Conservation (phyloP, 2,797 vertebrate genomes). For the Astyanax mexicanus region DNA sequence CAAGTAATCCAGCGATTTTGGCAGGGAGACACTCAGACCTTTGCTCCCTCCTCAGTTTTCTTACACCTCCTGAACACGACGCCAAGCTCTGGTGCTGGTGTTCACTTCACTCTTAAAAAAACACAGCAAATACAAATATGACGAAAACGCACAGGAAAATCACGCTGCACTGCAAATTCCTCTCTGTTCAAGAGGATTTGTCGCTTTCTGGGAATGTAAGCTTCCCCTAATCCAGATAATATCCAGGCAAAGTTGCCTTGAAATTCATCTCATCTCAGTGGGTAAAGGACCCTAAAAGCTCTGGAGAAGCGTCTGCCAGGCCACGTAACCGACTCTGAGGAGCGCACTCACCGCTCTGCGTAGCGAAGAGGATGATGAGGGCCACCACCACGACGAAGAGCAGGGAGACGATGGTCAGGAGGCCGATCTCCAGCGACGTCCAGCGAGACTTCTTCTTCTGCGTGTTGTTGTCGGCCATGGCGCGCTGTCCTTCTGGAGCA, state of each 20-base stretch:
- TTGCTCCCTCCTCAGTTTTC: background rate
- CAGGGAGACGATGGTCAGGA: constrained; percentile 84
- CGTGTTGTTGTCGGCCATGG: constrained; percentile 89
- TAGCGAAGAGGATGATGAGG: constrained; percentile 88
- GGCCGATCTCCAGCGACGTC: constrained; percentile 89
- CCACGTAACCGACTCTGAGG: background rate
- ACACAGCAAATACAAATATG: background rate
- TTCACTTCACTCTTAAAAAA: background rate
- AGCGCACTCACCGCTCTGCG: constrained; percentile 80
- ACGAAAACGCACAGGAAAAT: background rate
- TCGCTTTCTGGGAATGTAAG: background rate
- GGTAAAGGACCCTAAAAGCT: background rate
- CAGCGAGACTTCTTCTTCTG: constrained; percentile 87
- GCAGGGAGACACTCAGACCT: background rate
- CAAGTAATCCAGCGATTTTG: background rate
- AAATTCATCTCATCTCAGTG: constrained; percentile 1
- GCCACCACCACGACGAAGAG: constrained; percentile 86
- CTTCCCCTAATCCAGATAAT: background rate
- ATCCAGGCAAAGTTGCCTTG: background rate
- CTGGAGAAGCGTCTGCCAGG: background rate
- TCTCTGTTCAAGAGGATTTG: background rate
- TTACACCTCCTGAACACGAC: background rate
- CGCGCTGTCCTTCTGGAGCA: constrained; percentile 88
- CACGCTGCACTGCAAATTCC: constrained; percentile 6
- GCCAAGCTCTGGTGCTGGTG: background rate